Base-by-base conservation (phyloP, 1,140 invertebrate species). In the Aphaenogaster floridana region DNA sequence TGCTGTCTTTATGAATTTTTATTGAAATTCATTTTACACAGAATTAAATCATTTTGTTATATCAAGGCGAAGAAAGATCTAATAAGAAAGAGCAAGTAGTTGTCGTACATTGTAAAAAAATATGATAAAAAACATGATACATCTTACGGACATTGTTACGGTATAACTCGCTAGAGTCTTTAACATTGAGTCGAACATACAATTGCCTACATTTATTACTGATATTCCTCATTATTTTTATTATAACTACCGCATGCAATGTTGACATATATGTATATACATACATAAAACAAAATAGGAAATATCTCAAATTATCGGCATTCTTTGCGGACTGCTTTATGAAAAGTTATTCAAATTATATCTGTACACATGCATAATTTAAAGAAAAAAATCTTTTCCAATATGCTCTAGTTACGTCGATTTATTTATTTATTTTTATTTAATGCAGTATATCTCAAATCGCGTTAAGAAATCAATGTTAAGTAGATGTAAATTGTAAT, bases 141-240 rank as follows among this genome's bases (percentile, higher is more conserved):
- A 90, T 36, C 72, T 90, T 90, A 57, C 88, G 72, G 85, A 90
- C 86, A 87, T 87, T 90, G 45, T 79, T 59, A 34, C 42, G 39
- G 64, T 39, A 80, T 34, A 59, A 89, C 11, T 66, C 72, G 59
- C 11, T 63, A 48, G 36, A 17, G 13, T 42, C 11, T 76, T 28
- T 78, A 86, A n/a, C 42, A 89, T 77, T 42, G 50, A 87, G 15
- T 83, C n/a, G 89, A 89, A 68, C 39, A 78, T 89, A 59, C 34
- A 89, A 69, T 52, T 59, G 79, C 72, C 79, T 90, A 79, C 86
- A 84, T 90, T 90, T 87, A 89, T 90, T 90, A 90, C 78, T 87
- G 85, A 90, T 28, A 28, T 90, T 90, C 11, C 66, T 90, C 59
- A 64, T 84, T 72, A 59, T 89, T 52, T 17, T 71, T 48, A 64